A percentile compares a stretch with the other conserved stretches of the same genome.
Conservation (phyloP, 1,140 invertebrate species). For the Drosophila funebris region DNA sequence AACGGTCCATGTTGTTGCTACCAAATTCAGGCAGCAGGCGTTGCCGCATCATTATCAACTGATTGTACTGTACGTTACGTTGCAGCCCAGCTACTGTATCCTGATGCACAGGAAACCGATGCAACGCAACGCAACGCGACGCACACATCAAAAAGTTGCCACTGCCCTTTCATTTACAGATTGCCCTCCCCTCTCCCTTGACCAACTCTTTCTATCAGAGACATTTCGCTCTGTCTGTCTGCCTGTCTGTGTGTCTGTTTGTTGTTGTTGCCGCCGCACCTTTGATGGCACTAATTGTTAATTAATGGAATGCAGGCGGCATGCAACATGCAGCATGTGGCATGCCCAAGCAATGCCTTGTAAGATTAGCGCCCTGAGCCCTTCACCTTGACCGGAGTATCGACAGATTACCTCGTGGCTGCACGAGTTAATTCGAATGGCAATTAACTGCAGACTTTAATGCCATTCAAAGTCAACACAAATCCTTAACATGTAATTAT, state of each 20-base stretch:
- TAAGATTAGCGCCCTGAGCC: conserved; percentile 32
- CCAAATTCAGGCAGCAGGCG: conserved; percentile 49
- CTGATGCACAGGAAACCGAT: conserved; percentile 64
- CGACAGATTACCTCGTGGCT: conserved; percentile 3
- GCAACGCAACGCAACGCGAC: too few relatives aligned
- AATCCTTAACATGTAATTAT: conserved; percentile 1
- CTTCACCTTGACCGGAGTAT: neutral
- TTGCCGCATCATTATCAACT: conserved; percentile 73
- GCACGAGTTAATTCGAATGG: conserved; percentile 6
- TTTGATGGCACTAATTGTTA: conserved; percentile 77
- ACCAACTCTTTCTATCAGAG: neutral
- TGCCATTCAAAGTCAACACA: conserved; percentile 10
- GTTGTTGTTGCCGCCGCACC: conserved; percentile 21
- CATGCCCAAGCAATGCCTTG: conserved; percentile 46
- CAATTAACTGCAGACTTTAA: conserved; percentile 22
- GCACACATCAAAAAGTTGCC: conserved; percentile 29
- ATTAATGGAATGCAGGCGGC: conserved; percentile 74
- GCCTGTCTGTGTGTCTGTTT: neutral
- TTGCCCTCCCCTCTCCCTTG: neutral
- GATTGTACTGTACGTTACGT: conserved; percentile 35
- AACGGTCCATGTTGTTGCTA: conserved; percentile 54
- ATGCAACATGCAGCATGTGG: conserved; percentile 38
- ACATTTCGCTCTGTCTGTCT: conserved; percentile 3
- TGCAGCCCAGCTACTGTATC: conserved; percentile 56
- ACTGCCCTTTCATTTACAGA: neutral